Evolutionary conservation across 1,140 invertebrate genomes (phyloP).

Genomic region (Steinernema khuongi): DNA sequence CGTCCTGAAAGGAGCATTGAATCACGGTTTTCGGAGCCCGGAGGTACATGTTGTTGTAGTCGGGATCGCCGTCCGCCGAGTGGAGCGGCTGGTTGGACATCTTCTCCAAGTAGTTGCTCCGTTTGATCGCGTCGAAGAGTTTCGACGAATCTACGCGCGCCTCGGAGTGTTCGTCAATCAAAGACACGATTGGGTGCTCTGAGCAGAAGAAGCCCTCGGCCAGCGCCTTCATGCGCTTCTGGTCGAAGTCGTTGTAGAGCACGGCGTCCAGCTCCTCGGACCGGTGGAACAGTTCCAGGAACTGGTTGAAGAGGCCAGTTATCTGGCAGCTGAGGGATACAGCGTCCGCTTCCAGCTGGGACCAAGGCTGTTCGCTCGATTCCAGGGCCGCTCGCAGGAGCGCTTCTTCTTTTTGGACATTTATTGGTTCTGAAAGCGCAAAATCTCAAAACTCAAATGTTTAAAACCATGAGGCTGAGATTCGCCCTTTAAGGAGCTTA

Average conservation of each 20-base stretch:
- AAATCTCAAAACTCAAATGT: too few species aligned
- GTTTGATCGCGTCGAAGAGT: background rate
- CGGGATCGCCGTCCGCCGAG: background rate
- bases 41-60: background rate
- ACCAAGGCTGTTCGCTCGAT: background rate
- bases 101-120: constrained; percentile 8
- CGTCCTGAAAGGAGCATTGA: too few species aligned
- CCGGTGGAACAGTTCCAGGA: background rate
- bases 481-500: too few species aligned
- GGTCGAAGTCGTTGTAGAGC: background rate
- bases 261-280: background rate
- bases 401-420: background rate
- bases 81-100: constrained; percentile 3
- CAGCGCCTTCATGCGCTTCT: background rate
- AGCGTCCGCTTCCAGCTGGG: constrained; percentile 2
- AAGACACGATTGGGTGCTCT: background rate
- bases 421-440: background rate
- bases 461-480: too few species aligned
- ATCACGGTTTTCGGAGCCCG: too few species aligned
- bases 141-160: background rate
- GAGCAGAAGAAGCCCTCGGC: constrained; percentile 5
- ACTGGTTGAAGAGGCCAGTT: background rate
- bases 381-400: background rate
- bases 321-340: background rate
- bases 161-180: background rate